Percentiles rank a stretch among this genome's conserved stretches.
Conservation (phyloP, 2,888 invertebrate genomes). For the Drosophila lutescens region DNA sequence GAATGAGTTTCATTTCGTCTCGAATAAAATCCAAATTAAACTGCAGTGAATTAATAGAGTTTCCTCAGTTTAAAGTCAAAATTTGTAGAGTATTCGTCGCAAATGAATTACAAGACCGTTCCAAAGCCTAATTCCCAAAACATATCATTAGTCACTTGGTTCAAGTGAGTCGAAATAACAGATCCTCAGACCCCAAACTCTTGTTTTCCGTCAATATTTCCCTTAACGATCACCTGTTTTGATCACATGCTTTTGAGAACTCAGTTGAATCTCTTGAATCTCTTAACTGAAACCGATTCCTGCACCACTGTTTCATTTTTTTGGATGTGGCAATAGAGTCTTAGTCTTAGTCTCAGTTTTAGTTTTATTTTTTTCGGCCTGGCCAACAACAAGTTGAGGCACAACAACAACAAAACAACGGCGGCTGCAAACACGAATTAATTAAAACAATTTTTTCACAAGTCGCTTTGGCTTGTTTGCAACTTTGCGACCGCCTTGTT, state of each 20-base stretch:
- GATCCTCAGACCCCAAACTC: constrained; percentile 4
- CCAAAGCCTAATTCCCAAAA: constrained; percentile 11
- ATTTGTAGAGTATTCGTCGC: constrained; percentile 14
- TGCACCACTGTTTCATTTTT: constrained; percentile 31
- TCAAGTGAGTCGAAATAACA: constrained; percentile 14
- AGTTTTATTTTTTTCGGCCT: neutral
- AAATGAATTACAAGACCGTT: constrained; percentile 12
- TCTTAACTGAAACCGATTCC: constrained; percentile 30
- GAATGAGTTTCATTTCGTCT: neutral
- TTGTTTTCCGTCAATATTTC: constrained; percentile 16
- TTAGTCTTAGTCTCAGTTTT: neutral
- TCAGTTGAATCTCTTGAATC: neutral
- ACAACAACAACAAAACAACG: constrained; percentile 37
- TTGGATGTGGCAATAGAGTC: constrained; percentile 19
- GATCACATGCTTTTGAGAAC: constrained; percentile 29
- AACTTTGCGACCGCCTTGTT: constrained; percentile 66
- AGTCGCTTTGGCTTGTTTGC: constrained; percentile 58
- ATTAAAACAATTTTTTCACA: constrained; percentile 72
- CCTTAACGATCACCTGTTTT: constrained; percentile 31
- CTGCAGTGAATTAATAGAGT: neutral
- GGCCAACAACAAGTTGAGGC: constrained; percentile 32
- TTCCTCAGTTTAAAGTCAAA: constrained; percentile 18
- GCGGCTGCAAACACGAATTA: constrained; percentile 61
- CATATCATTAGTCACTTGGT: constrained; percentile 24
- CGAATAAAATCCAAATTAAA: neutral